Evolutionary conservation across 2,113 vertebrate species (phyloP).

Genomic region (Vanacampus margaritifer): DNA sequence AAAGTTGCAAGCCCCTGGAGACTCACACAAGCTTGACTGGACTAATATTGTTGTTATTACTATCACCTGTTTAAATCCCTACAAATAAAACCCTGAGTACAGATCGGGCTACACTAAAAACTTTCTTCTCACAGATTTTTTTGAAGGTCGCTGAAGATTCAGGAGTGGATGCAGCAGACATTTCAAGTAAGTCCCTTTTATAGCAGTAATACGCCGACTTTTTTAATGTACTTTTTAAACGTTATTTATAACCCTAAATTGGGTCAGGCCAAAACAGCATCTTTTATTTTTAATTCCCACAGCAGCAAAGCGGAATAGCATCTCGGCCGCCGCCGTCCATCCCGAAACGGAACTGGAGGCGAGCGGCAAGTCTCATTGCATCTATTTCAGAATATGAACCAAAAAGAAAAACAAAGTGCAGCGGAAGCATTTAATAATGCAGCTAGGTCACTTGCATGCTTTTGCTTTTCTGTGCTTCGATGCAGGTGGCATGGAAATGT

Average conservation of each 20-base stretch:
- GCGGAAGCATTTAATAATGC: background rate
- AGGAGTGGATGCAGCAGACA: constrained; percentile 85
- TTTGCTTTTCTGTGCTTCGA: constrained; percentile 4
- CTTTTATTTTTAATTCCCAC: constrained; percentile 63
- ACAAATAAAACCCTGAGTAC: no score
- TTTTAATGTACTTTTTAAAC: constrained; percentile 46
- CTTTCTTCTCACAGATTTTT: constrained; percentile 82
- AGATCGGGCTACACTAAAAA: background rate
- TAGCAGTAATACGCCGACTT: constrained; percentile 31
- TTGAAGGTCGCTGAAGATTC: constrained; percentile 95
- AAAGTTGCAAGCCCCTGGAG: no score
- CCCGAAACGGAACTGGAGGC: constrained; percentile 17
- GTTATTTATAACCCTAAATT: constrained; percentile 70
- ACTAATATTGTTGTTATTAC: no score
- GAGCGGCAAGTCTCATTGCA: constrained; percentile 49
- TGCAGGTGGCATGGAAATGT: constrained; percentile 51
- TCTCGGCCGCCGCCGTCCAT: constrained; percentile 39
- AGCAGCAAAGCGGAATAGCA: constrained; percentile 59
- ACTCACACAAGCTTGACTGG: no score
- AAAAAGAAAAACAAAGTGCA: background rate
- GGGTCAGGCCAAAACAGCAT: constrained; percentile 66
- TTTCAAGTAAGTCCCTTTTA: constrained; percentile 72
- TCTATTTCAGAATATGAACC: constrained; percentile 1
- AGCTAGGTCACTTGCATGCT: background rate
- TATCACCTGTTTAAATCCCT: no score